phyloP scores from a whole-genome alignment of 2,888 invertebrate genomes.

The Eudasyphora cyanicolor region DNA sequence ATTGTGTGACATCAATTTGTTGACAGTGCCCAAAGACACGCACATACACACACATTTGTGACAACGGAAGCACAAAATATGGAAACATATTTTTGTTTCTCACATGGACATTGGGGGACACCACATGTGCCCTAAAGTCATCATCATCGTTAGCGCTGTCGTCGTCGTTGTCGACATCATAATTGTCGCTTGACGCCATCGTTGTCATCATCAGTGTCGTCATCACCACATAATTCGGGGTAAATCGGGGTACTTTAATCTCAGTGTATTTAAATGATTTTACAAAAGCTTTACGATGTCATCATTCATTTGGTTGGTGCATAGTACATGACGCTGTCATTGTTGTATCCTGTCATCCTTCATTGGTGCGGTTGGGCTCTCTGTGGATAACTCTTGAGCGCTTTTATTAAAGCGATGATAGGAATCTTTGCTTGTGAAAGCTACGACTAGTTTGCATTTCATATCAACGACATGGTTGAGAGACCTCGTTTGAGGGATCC shows the following conservation, averaged over 20 bases:
- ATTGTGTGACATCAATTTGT: slow-evolving; percentile 70
- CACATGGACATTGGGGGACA: not conserved
- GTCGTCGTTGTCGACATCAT: not conserved
- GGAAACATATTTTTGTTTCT: not conserved
- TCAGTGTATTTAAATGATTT: slow-evolving; percentile 56
- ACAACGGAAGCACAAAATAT: too few species aligned
- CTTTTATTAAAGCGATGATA: slow-evolving; percentile 38
- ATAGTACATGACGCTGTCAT: not conserved
- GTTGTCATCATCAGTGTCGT: not conserved
- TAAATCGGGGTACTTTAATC: slow-evolving; percentile 44
- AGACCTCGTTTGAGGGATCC: not conserved
- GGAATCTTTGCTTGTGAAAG: slow-evolving; percentile 57
- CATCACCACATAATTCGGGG: slow-evolving; percentile 6
- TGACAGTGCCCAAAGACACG: slow-evolving; percentile 57
- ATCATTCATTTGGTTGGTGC: slow-evolving; percentile 47
- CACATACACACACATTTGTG: not conserved
- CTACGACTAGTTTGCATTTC: not conserved
- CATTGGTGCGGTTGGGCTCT: not conserved
- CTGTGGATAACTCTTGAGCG: slow-evolving; percentile 19
- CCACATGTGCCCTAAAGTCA: not conserved
- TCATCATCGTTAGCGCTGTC: not conserved
- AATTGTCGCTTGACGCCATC: slow-evolving; percentile 4
- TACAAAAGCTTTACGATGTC: slow-evolving; percentile 58
- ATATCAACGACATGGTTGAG: not conserved
- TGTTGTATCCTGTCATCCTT: not conserved